Conservation (phyloP, 2,888 invertebrate genomes). For the Hemistola chrysoprasaria region DNA sequence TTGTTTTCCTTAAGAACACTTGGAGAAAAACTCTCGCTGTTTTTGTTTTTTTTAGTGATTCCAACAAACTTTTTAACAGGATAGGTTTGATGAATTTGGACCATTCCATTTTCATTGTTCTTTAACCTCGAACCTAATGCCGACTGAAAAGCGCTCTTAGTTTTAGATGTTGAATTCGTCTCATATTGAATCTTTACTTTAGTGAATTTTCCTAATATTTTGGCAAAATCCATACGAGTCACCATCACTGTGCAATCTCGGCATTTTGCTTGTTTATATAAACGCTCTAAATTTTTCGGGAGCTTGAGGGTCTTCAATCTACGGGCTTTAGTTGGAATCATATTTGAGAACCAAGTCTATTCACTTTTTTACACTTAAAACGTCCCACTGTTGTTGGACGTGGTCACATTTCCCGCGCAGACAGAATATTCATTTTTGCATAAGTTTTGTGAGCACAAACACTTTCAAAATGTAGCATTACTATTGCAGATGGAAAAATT, state of each 20-base stretch:
- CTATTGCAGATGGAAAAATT: constrained; percentile 21
- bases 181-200: constrained; percentile 77
- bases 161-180: constrained; percentile 54
- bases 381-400: constrained; percentile 38
- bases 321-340: constrained; percentile 65
- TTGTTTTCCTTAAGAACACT: constrained; percentile 71
- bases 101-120: constrained; percentile 76
- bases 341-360: constrained; percentile 28
- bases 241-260: constrained; percentile 71
- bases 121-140: constrained; percentile 57
- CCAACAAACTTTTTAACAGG: constrained; percentile 49
- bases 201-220: constrained; percentile 75
- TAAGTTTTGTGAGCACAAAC: constrained; percentile 29
- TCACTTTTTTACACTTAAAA: constrained; percentile 23
- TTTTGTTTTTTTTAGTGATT: constrained; percentile 41
- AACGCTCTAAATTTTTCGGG: constrained; percentile 62
- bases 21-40: constrained; percentile 30
- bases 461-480: constrained; percentile 24
- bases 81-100: constrained; percentile 56
- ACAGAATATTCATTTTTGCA: constrained; percentile 19
- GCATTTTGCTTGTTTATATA: constrained; percentile 71
- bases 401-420: constrained; percentile 80
- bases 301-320: constrained; percentile 54
- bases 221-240: constrained; percentile 76
- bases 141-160: constrained; percentile 41